A percentile compares a stretch with the other conserved stretches of the same genome.
Conservation (phyloP, 1,140 invertebrate genomes). For the Trachymyrmex cornetzi region DNA sequence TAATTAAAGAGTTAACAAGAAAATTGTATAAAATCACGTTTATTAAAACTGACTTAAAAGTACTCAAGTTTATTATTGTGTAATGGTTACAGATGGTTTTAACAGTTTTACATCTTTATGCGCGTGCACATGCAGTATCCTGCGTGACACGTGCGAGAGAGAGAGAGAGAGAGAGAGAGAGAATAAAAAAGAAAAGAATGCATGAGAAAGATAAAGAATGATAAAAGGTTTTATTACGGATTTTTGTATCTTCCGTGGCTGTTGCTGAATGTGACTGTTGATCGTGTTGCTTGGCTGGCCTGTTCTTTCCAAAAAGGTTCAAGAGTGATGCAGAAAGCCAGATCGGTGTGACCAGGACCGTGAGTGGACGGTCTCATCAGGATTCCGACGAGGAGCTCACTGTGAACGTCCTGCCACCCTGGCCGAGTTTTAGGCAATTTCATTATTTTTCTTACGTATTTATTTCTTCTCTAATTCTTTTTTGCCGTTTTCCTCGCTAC, state of each 20-base stretch:
- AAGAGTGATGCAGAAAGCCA: conserved; percentile 86
- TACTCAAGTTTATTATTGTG: background rate
- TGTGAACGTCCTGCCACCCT: conserved; percentile 86
- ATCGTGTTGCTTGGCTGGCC: conserved; percentile 85
- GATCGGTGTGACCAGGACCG: conserved; percentile 82
- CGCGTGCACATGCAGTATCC: conserved; percentile 23
- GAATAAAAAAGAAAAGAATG: background rate
- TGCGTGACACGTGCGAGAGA: conserved; percentile 9
- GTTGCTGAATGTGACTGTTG: conserved; percentile 83
- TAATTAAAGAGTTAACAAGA: conserved; percentile 1
- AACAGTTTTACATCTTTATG: background rate
- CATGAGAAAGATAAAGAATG: background rate
- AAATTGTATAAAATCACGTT: background rate
- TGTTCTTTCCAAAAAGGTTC: conserved; percentile 85
- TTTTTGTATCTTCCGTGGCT: conserved; percentile 62
- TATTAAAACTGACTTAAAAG: background rate
- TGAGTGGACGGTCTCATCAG: conserved; percentile 81
- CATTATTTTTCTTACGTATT: conserved; percentile 86
- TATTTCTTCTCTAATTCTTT: conserved; percentile 85
- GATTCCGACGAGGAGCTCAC: conserved; percentile 87
- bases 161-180: background rate
- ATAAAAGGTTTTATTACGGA: conserved; percentile 38
- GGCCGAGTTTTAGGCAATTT: conserved; percentile 88
- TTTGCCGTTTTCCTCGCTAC: conserved; percentile 82
- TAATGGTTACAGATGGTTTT: background rate